Percentiles rank a stretch among this genome's conserved stretches.
These are phyloP conservation scores for Hartigia nigra DNA, from an alignment of 2,888 invertebrate genomes.

Conservation along the genomic window DNA sequence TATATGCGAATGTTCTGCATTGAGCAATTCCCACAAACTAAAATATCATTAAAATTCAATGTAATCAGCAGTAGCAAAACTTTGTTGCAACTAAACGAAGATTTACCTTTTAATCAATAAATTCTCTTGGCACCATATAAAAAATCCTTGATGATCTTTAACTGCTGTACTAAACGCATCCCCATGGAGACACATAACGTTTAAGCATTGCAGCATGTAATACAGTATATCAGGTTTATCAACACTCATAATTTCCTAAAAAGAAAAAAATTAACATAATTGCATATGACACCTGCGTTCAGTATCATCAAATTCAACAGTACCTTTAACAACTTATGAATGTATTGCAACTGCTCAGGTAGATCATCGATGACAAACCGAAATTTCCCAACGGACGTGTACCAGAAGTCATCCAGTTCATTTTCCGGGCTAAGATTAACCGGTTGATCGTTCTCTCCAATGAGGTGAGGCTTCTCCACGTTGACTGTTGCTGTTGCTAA, in stretches of 20 bases:
- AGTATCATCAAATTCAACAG: background rate
- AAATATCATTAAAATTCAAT: background rate
- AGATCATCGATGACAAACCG: slow-evolving; percentile 90
- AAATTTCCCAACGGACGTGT: slow-evolving; percentile 92
- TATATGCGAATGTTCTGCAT: slow-evolving; percentile 93
- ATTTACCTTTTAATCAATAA: slow-evolving; percentile 89
- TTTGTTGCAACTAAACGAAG: background rate
- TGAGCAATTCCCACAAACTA: slow-evolving; percentile 93
- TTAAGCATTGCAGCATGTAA: slow-evolving; percentile 91
- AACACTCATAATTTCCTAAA: slow-evolving; percentile 80
- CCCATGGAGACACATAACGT: slow-evolving; percentile 90
- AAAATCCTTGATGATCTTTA: slow-evolving; percentile 90
- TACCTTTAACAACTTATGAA: slow-evolving; percentile 89
- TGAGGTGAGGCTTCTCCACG: slow-evolving; percentile 80
- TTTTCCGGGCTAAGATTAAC: slow-evolving; percentile 78
- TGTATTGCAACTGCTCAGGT: slow-evolving; percentile 92
- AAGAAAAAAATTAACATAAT: slow-evolving; percentile 3
- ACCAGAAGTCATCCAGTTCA: slow-evolving; percentile 89
- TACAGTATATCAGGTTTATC: slow-evolving; percentile 93
- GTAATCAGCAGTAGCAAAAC: background rate
- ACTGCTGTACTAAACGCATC: slow-evolving; percentile 90
- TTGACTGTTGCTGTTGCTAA: slow-evolving; percentile 76
- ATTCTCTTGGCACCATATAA: slow-evolving; percentile 97
- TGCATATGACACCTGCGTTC: background rate
- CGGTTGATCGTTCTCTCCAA: slow-evolving; percentile 81